These are phyloP conservation scores for Astyanax mexicanus DNA, from an alignment of 2,797 vertebrate species.

Conservation along the genomic window DNA sequence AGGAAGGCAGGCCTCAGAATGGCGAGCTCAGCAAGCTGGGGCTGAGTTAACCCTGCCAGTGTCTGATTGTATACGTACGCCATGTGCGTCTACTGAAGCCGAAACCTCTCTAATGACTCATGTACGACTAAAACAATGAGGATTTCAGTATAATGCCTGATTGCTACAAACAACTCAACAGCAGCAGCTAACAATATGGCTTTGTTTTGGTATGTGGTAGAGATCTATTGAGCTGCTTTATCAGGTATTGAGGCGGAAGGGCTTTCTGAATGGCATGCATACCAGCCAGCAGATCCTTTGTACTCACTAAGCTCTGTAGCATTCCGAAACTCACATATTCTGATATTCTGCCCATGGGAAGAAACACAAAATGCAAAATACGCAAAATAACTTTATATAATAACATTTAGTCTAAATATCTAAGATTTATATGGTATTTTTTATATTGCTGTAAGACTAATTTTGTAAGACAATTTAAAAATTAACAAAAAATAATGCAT, in stretches of 20 bases:
- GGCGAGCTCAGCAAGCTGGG: constrained; percentile 52
- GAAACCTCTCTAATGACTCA: not conserved
- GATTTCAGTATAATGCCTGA: no score
- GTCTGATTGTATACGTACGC: not conserved
- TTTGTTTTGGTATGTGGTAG: not conserved
- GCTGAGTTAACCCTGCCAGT: constrained; percentile 50
- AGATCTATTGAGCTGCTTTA: not conserved
- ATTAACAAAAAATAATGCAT: no score
- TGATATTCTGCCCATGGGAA: constrained; percentile 51
- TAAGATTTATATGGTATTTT: no score
- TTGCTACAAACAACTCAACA: no score
- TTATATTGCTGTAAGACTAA: no score
- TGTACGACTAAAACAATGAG: no score
- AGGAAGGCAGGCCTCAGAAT: constrained; percentile 38
- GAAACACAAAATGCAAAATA: no score
- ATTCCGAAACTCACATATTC: constrained; percentile 45
- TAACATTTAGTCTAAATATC: no score
- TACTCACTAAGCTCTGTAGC: constrained; percentile 61
- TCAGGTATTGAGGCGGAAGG: constrained; percentile 51
- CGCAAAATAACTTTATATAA: no score
- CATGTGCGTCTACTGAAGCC: not conserved
- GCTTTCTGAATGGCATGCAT: not conserved
- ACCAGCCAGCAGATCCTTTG: constrained; percentile 71
- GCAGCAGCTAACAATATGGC: no score
- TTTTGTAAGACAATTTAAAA: no score